Base-by-base conservation (phyloP, 2,888 invertebrate genomes). In the Ophioninae sp. region DNA sequence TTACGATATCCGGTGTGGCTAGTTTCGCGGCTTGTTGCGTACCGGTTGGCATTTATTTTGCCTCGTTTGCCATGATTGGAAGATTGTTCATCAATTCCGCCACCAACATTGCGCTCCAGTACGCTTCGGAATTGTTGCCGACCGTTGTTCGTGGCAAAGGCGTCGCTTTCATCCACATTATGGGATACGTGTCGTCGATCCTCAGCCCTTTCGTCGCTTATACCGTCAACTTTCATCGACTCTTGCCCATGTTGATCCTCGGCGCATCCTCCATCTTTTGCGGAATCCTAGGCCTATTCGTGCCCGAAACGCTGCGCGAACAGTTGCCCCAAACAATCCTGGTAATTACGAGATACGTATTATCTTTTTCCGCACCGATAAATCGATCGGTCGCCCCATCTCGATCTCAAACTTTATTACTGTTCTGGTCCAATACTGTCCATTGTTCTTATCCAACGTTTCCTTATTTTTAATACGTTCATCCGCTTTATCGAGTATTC, bases 141-240 rank as follows among this genome's bases (percentile, higher is more conserved):
- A 97, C 97, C 0, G 97, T 97, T 0, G 96, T 97, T 0, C 91
- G 97, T 37, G 97, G 97, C 0, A 97, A 97, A 90, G 97, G 97
- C 0, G 96, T 97, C 0, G 96, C 97, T 0, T 94, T 97, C n/a
- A 96, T 97, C 59, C 97, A 97, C 89, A 96, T 97, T 59, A 96
- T 96, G 96, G 97, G 97, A n/a, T 97, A 97, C 87, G 96, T 96
- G 0, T 96, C 97, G 0, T 96, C 96, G 64, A 96, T 97, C 84
- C 91, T 96, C 0, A 96, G 96, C 0, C 97, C 97, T 0, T 97
- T 97, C 89, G 95, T 97, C 2, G 97, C 97, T 2, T 97, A 97
- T 89, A 93, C 97, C 93, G 96, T 95, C 10, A 95, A 95, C 85
- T 91, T 96, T 61, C 95, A 96, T 41, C 94, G 95, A 70, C 94